A percentile compares a stretch with the other conserved stretches of the same genome.
phyloP scores from a whole-genome alignment of 2,113 vertebrate genomes.

The Ictalurus furcatus region DNA sequence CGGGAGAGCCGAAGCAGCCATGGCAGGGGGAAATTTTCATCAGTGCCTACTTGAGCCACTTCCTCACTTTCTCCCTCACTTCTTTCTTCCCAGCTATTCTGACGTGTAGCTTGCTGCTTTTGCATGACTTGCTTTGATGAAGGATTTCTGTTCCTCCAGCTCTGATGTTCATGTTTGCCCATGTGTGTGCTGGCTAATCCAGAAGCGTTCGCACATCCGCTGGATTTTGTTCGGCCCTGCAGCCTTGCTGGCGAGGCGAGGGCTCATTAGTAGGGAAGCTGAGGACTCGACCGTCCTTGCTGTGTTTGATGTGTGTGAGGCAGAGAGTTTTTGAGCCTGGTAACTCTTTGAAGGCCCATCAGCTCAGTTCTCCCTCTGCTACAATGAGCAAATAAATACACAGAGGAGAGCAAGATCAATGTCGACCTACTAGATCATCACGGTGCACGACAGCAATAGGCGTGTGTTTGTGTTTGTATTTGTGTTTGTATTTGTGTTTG shows the following conservation, averaged over 20 bases:
- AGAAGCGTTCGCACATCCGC: background rate
- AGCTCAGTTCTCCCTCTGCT: slow-evolving; percentile 32
- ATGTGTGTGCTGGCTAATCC: slow-evolving; percentile 29
- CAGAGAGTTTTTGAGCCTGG: slow-evolving; percentile 33
- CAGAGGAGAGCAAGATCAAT: slow-evolving; percentile 41
- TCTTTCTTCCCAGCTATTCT: slow-evolving; percentile 29
- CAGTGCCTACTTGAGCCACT: slow-evolving; percentile 56
- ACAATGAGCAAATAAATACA: slow-evolving; percentile 46
- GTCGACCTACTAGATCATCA: slow-evolving; percentile 22
- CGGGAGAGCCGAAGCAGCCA: slow-evolving; percentile 46
- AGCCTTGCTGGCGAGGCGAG: slow-evolving; percentile 18
- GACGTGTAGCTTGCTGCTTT: background rate
- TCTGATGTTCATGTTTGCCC: slow-evolving; percentile 18
- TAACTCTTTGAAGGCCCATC: slow-evolving; percentile 52
- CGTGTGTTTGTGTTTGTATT: slow-evolving; percentile 30
- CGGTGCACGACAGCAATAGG: background rate
- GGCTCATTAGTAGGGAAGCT: slow-evolving; percentile 46
- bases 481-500: slow-evolving; percentile 33
- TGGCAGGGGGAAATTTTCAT: slow-evolving; percentile 66
- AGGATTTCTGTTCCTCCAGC: slow-evolving; percentile 14
- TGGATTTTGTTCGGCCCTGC: slow-evolving; percentile 1
- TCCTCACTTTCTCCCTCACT: slow-evolving; percentile 31
- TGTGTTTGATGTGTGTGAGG: slow-evolving; percentile 40
- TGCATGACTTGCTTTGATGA: slow-evolving; percentile 30
- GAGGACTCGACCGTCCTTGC: slow-evolving; percentile 38